A percentile compares a stretch with the other conserved stretches of the same genome.
phyloP scores from a whole-genome alignment of 2,888 invertebrate genomes.

The Phania funesta region DNA sequence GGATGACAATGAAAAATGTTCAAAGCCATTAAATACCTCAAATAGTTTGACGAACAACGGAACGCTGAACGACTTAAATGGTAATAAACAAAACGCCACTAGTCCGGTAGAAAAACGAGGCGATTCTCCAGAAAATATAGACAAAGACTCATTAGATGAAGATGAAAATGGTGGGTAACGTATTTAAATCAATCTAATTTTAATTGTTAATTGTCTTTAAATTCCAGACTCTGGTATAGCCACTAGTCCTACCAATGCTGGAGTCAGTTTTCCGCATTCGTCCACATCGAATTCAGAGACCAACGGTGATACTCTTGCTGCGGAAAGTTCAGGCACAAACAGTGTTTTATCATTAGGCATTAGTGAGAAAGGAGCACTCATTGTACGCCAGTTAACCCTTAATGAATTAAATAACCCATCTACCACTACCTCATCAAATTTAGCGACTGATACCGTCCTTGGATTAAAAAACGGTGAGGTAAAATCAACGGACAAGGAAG shows the following conservation, averaged over 20 bases:
- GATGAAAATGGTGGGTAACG: constrained; percentile 80
- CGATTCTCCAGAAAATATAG: constrained; percentile 82
- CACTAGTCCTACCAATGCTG: constrained; percentile 77
- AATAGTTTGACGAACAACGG: constrained; percentile 15
- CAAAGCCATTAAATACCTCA: constrained; percentile 70
- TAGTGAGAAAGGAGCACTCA: constrained; percentile 77
- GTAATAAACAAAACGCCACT: constrained; percentile 75
- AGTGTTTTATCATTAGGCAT: constrained; percentile 75
- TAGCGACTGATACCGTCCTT: constrained; percentile 10
- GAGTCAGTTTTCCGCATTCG: constrained; percentile 58
- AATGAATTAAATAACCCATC: constrained; percentile 53
- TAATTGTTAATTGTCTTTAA: background rate
- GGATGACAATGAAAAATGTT: constrained; percentile 77
- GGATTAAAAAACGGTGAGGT: constrained; percentile 67
- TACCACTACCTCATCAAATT: constrained; percentile 11
- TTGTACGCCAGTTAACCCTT: constrained; percentile 75
- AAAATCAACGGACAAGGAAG: constrained; percentile 46
- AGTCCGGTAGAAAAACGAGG: constrained; percentile 81
- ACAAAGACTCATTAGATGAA: constrained; percentile 82
- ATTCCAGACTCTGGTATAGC: constrained; percentile 79
- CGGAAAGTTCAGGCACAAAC: constrained; percentile 66
- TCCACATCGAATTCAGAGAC: constrained; percentile 70
- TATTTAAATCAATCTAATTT: background rate
- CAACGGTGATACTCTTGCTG: constrained; percentile 64
- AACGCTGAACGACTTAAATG: constrained; percentile 75